phyloP scores from a whole-genome alignment of 2,797 vertebrate species.

The Eidolon dupreanum region DNA sequence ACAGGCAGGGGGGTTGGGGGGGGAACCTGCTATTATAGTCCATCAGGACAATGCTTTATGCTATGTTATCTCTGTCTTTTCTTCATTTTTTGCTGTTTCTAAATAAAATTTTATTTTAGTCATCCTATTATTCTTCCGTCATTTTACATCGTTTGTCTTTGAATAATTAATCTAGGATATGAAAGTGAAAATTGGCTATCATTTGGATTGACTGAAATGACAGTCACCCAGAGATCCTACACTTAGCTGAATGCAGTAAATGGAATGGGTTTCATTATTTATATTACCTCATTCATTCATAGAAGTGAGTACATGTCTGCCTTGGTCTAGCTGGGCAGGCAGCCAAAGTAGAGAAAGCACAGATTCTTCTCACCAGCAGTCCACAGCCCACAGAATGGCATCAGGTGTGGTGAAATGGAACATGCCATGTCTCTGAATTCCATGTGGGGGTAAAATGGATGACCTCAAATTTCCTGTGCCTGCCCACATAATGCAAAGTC shows the following conservation, averaged over 20 bases:
- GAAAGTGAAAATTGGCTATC: not conserved
- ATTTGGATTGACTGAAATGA: not conserved
- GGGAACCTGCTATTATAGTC: not conserved
- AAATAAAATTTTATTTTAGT: not conserved
- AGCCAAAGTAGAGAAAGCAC: not conserved
- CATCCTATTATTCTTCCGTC: not conserved
- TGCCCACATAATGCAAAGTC: not conserved
- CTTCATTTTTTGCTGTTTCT: not conserved
- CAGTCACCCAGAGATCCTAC: not conserved
- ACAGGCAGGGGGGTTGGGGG: too few species aligned
- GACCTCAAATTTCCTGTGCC: slow-evolving; percentile 51
- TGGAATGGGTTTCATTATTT: not conserved
- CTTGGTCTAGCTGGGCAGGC: not conserved
- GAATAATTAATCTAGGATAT: not conserved
- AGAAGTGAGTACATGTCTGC: not conserved
- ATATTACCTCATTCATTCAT: not conserved
- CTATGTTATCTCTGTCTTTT: not conserved
- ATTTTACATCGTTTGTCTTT: not conserved
- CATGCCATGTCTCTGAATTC: not conserved
- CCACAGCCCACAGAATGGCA: not conserved
- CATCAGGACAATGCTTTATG: not conserved
- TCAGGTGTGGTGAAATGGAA: not conserved
- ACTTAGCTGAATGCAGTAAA: not conserved
- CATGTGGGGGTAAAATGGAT: not conserved
- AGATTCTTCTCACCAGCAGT: not conserved